Percentiles rank a stretch among this genome's conserved stretches.
These are phyloP conservation scores for Gortyna flavago DNA, from an alignment of 2,888 invertebrate species.

Conservation along the genomic window DNA sequence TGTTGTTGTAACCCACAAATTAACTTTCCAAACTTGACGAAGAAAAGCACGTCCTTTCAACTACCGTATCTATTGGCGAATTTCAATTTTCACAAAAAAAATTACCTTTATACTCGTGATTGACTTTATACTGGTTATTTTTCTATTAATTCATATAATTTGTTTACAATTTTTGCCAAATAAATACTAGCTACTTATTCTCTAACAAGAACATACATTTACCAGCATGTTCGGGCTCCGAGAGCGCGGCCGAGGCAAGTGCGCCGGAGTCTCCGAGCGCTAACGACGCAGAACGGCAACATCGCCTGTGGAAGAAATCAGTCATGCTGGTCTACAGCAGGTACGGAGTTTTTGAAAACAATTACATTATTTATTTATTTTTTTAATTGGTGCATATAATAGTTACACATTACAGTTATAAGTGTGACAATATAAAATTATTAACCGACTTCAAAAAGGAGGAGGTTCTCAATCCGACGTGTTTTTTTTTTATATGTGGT, in stretches of 20 bases:
- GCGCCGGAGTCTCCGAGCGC: slow-evolving; percentile 85
- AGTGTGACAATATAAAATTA: no score
- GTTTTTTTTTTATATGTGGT: no score
- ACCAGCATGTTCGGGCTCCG: slow-evolving; percentile 85
- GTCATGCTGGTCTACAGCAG: slow-evolving; percentile 95
- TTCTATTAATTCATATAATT: no score
- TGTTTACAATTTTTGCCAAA: no score
- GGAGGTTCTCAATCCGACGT: no score
- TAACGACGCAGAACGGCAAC: slow-evolving; percentile 93
- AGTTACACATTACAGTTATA: neutral
- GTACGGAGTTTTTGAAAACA: slow-evolving; percentile 22
- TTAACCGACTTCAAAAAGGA: no score
- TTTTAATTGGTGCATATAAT: neutral
- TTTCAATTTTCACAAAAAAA: no score
- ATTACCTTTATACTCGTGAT: no score
- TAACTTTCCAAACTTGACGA: neutral
- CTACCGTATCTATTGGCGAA: no score
- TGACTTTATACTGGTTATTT: no score
- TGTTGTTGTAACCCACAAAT: neutral
- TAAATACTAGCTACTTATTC: no score
- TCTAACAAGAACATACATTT: neutral
- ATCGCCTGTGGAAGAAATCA: slow-evolving; percentile 96
- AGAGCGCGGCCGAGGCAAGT: slow-evolving; percentile 82
- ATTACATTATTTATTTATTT: neutral
- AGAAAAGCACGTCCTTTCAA: neutral